Base-by-base conservation (phyloP, 2,888 invertebrate species). In the Rhopalosiphum nymphaeae region DNA sequence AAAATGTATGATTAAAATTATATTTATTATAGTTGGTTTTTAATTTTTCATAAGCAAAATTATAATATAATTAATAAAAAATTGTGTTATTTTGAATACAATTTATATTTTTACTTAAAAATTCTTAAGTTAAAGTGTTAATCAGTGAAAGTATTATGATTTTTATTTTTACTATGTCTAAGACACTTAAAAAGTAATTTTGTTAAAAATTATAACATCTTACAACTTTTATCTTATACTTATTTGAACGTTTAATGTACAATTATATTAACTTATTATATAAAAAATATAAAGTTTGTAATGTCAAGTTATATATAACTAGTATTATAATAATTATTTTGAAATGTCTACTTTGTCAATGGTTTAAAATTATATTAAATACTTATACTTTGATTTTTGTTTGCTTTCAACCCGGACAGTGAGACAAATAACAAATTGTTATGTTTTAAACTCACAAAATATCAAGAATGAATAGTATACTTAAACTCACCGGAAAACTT, bases 361-460 rank as follows among this genome's bases (percentile, higher is more conserved):
- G 9, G 36, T 36, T 78, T 78, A 78, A 78, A 78, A 78, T 78
- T 2, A 36, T 7, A 36, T 78, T 78, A 36, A 36, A 78, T 78
- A 78, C 0, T 21, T 7, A 36, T 67, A 78, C 16, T 78, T 78
- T 36, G 16, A 78, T 78, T 21, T 78, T 78, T 78, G 16, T 67
- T 16, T 49, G 0, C 26, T 3, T 36, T 42, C 29, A 26, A 26
- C 16, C 2, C 42, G 26, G 13, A 29, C 29, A 56, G 44, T 85
- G 56, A 84, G 13, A 42, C 53, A 44, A 91, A 91, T 85, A 84
- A 91, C 44, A 91, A 91, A 91, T 56, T 44, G 16, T 29, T 25
- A 86, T 86, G 86, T 46, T 46, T 36, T 49, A 25, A 36, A 86
- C 29, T 85, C 25, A 85, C 26, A n/a, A 61, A 89, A 87, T 16